Conservation (phyloP, 1,140 invertebrate species). For the Heliconius eleuchia region DNA sequence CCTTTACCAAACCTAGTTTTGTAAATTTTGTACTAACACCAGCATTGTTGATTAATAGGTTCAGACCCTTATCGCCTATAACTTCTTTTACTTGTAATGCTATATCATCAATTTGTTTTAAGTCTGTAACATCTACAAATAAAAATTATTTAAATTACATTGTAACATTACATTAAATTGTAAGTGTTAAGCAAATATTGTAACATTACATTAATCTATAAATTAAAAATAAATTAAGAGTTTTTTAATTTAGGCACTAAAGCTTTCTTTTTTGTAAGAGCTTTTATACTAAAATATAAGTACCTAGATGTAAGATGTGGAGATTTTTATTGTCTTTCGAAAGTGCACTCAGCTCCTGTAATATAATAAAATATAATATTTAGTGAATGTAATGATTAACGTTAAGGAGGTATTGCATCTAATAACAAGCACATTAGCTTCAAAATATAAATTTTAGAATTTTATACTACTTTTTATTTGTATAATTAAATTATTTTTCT, state of each 20-base stretch:
- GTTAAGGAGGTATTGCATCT: no score
- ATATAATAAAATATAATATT: constrained; percentile 37
- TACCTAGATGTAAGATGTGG: constrained; percentile 86
- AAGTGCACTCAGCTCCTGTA: constrained; percentile 85
- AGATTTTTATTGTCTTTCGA: constrained; percentile 83
- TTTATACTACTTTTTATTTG: no score
- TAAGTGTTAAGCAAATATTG: no score
- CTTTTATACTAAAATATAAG: constrained; percentile 34
- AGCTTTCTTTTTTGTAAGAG: no score
- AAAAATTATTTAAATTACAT: neutral
- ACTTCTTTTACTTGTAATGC: constrained; percentile 82
- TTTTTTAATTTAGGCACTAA: no score
- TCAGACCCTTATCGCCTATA: constrained; percentile 87
- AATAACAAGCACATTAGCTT: no score
- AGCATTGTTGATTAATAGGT: constrained; percentile 94
- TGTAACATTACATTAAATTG: neutral
- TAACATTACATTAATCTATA: neutral
- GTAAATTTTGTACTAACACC: constrained; percentile 89
- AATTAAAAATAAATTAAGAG: no score
- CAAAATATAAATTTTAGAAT: no score
- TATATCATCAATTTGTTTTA: constrained; percentile 83
- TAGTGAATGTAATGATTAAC: no score
- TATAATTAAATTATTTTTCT: no score
- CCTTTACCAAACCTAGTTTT: constrained; percentile 85
- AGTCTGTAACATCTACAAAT: constrained; percentile 85